These are phyloP conservation scores for Neosilurus mollespiculum DNA, from an alignment of 2,797 vertebrate genomes.

Conservation along the genomic window DNA sequence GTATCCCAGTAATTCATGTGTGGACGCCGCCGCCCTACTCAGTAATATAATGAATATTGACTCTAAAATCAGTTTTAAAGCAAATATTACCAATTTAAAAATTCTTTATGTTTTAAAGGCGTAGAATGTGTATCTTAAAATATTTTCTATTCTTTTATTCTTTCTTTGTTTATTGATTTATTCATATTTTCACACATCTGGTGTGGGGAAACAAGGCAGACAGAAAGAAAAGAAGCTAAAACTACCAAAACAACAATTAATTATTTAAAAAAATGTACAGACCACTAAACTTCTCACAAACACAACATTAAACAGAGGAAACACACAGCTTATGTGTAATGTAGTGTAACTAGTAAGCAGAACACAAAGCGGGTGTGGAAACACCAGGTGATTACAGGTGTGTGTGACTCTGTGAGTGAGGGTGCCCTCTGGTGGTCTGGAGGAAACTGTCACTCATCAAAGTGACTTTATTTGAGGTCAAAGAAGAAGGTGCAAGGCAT, in stretches of 20 bases:
- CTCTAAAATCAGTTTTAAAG: neutral
- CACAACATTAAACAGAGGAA: neutral
- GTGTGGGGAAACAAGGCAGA: no score
- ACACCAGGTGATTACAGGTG: neutral
- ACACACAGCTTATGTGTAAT: neutral
- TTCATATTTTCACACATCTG: neutral
- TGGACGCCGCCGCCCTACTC: neutral
- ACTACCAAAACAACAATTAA: neutral
- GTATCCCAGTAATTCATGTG: neutral
- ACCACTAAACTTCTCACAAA: no score
- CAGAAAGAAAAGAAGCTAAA: neutral
- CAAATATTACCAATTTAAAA: neutral
- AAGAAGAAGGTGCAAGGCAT: no score
- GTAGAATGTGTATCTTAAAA: neutral
- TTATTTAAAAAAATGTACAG: no score
- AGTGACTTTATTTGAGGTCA: no score
- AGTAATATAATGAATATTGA: neutral
- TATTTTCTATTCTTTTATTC: neutral
- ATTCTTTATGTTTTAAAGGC: neutral
- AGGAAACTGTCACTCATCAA: neutral
- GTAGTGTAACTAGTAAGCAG: neutral
- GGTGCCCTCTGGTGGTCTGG: neutral
- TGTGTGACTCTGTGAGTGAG: neutral
- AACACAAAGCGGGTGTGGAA: neutral
- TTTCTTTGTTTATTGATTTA: neutral